phyloP scores from a whole-genome alignment of 2,113 vertebrate species.

The Menidia beryllina region DNA sequence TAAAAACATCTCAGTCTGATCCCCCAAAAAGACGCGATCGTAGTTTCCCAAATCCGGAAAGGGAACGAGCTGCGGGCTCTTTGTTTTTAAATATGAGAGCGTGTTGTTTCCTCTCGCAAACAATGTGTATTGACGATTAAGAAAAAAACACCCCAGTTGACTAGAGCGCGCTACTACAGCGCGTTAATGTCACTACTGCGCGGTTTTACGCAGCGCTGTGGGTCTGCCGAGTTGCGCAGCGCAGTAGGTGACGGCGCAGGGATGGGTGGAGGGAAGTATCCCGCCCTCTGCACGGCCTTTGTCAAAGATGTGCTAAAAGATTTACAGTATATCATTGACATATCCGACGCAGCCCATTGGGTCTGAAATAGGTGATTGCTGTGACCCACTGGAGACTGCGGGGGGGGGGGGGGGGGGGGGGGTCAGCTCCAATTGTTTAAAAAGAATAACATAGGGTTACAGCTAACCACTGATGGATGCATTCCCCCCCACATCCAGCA shows the following conservation, averaged over 20 bases:
- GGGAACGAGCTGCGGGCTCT: background rate
- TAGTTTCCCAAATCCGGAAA: background rate
- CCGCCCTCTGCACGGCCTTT: constrained; percentile 31
- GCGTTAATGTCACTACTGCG: fast-evolving
- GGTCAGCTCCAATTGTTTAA: no score
- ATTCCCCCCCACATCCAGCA: no score
- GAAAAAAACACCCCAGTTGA: constrained; percentile 3
- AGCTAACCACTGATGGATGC: background rate
- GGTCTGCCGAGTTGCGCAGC: constrained; percentile 31
- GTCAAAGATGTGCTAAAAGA: background rate
- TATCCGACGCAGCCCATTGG: background rate
- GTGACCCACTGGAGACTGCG: background rate
- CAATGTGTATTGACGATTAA: background rate
- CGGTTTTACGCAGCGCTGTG: background rate
- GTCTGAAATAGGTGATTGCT: background rate
- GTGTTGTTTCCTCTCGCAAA: constrained; percentile 17
- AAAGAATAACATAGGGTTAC: background rate
- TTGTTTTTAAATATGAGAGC: background rate
- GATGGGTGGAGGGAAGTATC: constrained; percentile 37
- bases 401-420: no score
- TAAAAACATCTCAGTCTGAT: background rate
- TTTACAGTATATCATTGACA: constrained; percentile 2
- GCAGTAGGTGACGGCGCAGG: background rate
- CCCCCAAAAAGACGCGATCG: background rate
- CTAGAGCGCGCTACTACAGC: background rate